These are phyloP conservation scores for Antheraea assamensis DNA, from an alignment of 2,888 invertebrate genomes.

Conservation along the genomic window DNA sequence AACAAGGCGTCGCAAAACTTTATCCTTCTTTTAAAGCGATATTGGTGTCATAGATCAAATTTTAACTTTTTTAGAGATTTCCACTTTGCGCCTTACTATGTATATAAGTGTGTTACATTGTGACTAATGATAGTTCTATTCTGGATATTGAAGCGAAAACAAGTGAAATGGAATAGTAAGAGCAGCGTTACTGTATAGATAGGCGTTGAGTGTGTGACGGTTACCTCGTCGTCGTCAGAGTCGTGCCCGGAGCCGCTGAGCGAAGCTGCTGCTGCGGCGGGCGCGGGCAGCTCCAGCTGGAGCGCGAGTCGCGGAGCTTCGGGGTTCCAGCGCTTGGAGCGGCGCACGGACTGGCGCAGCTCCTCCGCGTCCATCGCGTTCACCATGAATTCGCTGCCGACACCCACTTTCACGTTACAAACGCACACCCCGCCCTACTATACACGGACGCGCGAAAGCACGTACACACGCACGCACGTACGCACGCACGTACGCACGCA, in stretches of 20 bases:
- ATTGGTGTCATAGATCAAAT: no score
- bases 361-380: slow-evolving; percentile 95
- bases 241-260: slow-evolving; percentile 81
- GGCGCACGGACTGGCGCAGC: slow-evolving; percentile 87
- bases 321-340: slow-evolving; percentile 83
- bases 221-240: slow-evolving; percentile 87
- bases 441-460: neutral
- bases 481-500: neutral
- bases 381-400: slow-evolving; percentile 89
- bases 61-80: no score
- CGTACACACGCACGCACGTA: neutral
- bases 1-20: no score
- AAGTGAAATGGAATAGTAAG: no score
- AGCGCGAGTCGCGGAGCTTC: slow-evolving; percentile 64
- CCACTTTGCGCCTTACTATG: no score
- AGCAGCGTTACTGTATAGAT: no score
- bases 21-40: no score
- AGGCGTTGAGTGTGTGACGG: neutral
- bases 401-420: no score
- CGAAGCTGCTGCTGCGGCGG: slow-evolving; percentile 73
- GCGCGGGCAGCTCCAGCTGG: slow-evolving; percentile 53
- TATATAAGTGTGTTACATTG: no score
- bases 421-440: no score
- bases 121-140: no score
- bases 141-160: no score